Conservation (phyloP, 1,140 invertebrate species). For the Myzus persicae region DNA sequence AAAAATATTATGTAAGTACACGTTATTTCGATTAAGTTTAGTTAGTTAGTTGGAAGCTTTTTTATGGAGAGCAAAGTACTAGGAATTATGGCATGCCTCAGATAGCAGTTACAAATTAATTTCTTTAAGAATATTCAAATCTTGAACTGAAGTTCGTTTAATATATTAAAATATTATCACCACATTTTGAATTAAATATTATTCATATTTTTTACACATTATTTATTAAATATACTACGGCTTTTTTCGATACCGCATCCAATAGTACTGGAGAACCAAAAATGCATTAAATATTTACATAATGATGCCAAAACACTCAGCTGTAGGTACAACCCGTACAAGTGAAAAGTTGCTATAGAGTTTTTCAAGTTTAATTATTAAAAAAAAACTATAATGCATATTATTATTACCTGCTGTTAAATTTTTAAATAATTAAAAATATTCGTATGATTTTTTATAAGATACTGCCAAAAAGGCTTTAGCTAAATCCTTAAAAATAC, state of each 20-base stretch:
- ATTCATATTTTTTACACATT: neutral
- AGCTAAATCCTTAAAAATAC: too few species aligned
- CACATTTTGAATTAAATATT: neutral
- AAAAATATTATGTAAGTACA: neutral
- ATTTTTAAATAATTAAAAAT: too few species aligned
- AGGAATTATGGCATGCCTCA: neutral
- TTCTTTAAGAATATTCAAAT: neutral
- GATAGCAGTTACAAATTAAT: neutral
- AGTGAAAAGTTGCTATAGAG: too few species aligned
- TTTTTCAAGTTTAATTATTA: too few species aligned
- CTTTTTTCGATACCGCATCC: neutral
- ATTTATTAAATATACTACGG: neutral
- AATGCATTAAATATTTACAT: neutral
- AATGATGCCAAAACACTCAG: too few species aligned
- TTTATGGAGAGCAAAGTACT: neutral
- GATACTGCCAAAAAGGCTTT: too few species aligned
- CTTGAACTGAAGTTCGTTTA: too few species aligned
- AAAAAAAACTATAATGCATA: too few species aligned
- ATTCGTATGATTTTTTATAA: too few species aligned
- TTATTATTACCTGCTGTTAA: too few species aligned
- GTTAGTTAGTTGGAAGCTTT: neutral
- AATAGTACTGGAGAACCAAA: neutral
- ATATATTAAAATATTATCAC: neutral
- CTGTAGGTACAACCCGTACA: too few species aligned
- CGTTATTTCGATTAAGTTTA: neutral